Base-by-base conservation (phyloP, 2,888 invertebrate genomes). In the Dione vanillae region DNA sequence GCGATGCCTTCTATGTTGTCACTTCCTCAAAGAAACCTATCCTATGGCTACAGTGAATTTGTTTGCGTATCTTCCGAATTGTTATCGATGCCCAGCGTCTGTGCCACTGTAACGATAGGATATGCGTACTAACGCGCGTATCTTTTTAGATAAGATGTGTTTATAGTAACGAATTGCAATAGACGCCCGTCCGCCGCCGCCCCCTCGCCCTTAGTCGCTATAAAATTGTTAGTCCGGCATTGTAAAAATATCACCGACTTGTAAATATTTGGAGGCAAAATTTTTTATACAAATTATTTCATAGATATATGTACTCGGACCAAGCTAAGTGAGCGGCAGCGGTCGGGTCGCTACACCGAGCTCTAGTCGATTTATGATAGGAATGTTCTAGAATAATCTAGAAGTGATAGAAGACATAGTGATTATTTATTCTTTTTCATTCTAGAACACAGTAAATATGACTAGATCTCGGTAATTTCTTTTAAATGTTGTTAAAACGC, bases 181-280 rank as follows among this genome's bases (percentile, higher is more conserved):
- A 27, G 86, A 84, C 80, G 68, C 73, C 73, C 80, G 79, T 73
- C 79, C 74, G 62, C 73, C 67, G 74, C 68, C 82, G 83, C 79
- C 81, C 82, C 75, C 76, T 78, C 83, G 80, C 83, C 81, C 81
- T 88, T 86, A 83, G 88, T 87, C 87, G 81, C 84, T 91, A 86
- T 90, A 86, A 88, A 88, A n/a, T 86, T 82, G 78, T 87, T 88
- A 91, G 89, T 89, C 91, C 89, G 90, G 90, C 86, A 79, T 87
- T 90, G 87, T 90, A 91, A 91, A 88, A 87, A 83, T 87, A 86
- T 85, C 89, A 89, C 85, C 83, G 84, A 80, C 88, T 56, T 92
- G 92, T 91, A 92, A 91, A 92, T 92, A 92, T 91, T 79, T 90
- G 86, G 89, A 89, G 87, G 84, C 89, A 88, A 92, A 91, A 91